Conservation (phyloP, 1,140 invertebrate species). For the Drosophila lini region DNA sequence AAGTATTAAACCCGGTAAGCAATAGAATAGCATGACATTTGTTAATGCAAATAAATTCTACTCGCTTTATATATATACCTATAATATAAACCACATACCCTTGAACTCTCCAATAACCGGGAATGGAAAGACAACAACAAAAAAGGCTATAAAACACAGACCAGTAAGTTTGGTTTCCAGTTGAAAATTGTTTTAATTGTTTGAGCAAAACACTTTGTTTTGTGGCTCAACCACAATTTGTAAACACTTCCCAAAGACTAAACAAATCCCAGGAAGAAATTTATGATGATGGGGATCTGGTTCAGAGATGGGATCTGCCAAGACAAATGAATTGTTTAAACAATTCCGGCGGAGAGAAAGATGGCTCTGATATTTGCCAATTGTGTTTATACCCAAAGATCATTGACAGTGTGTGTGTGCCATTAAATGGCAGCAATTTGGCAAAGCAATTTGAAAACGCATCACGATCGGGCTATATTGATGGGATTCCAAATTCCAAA, state of each 20-base stretch:
- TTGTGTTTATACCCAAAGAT: constrained; percentile 46
- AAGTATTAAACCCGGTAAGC: constrained; percentile 7
- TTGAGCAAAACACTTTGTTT: constrained; percentile 51
- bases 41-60: constrained; percentile 6
- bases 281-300: constrained; percentile 49
- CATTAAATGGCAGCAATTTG: constrained; percentile 48
- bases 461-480: constrained; percentile 31
- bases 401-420: constrained; percentile 45
- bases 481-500: constrained; percentile 17
- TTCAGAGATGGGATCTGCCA: constrained; percentile 4
- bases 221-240: constrained; percentile 53
- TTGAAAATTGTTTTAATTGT: constrained; percentile 46
- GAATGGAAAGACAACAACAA: background rate
- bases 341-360: constrained; percentile 43
- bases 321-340: constrained; percentile 80
- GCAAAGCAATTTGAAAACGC: constrained; percentile 31
- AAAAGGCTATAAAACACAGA: constrained; percentile 16
- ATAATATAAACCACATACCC: constrained; percentile 1
- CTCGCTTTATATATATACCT: background rate
- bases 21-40: constrained; percentile 10
- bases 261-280: constrained; percentile 62
- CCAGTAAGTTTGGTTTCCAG: constrained; percentile 42
- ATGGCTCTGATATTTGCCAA: constrained; percentile 27
- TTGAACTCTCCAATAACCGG: constrained; percentile 29
- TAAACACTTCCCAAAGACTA: constrained; percentile 76